Evolutionary conservation across 2,797 vertebrate genomes (phyloP).

Genomic region (Diglossa cyanea): DNA sequence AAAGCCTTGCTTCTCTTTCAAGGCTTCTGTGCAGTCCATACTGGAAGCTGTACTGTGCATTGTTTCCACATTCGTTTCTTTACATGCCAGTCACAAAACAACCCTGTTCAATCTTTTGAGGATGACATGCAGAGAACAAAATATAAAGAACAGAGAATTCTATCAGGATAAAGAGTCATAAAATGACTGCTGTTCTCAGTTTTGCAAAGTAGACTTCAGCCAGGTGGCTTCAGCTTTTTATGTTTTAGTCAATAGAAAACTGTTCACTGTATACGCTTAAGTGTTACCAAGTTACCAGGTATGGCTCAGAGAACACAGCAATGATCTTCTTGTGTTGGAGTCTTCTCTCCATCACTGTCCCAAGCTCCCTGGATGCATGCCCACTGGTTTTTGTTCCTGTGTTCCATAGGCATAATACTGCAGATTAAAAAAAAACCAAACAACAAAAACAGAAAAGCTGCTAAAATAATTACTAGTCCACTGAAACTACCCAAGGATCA

Average conservation of each 20-base stretch:
- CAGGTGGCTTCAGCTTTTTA: constrained; percentile 27
- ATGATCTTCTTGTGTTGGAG: not conserved
- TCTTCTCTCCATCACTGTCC: not conserved
- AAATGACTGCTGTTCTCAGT: constrained; percentile 16
- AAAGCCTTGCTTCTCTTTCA: not conserved
- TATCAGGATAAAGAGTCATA: constrained; percentile 13
- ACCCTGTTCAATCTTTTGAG: not conserved
- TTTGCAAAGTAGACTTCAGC: not conserved
- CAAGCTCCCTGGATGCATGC: not conserved
- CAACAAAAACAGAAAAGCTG: constrained; percentile 2
- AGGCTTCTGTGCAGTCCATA: not conserved
- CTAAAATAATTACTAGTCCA: constrained; percentile 55
- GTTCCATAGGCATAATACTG: not conserved
- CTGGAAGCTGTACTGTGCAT: not conserved
- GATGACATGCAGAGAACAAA: not conserved
- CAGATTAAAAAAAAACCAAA: not conserved
- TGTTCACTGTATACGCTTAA: not conserved
- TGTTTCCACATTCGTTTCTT: not conserved
- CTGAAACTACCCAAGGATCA: constrained; percentile 11
- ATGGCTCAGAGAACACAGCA: not conserved
- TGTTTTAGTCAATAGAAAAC: constrained; percentile 18
- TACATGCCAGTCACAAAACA: not conserved
- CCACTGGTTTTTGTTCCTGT: not conserved
- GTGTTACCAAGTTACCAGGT: constrained; percentile 39
- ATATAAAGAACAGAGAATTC: not conserved